A percentile compares a stretch with the other conserved stretches of the same genome.
Evolutionary conservation across 2,888 invertebrate species (phyloP).

Genomic region (Pyrrhosoma nymphula): DNA sequence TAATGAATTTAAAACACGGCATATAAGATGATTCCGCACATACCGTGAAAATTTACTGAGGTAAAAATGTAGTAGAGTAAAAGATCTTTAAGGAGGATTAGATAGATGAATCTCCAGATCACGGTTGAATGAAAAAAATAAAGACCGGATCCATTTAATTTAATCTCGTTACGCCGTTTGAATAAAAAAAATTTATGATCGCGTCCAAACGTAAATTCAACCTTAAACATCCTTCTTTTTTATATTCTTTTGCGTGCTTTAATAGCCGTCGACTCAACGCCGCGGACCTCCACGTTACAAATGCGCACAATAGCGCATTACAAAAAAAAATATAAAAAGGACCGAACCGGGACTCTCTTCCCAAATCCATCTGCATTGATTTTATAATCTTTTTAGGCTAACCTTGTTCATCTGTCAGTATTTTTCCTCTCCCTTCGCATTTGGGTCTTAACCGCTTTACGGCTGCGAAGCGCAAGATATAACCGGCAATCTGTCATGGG

Average conservation of each 20-base stretch:
- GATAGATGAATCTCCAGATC: not conserved
- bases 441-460: conserved; percentile 20
- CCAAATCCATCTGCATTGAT: conserved; percentile 23
- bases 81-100: not conserved
- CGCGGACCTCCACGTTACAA: conserved; percentile 19
- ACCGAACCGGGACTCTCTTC: not conserved
- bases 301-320: conserved; percentile 14
- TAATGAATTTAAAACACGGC: no score
- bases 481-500: conserved; percentile 4
- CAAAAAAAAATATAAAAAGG: not conserved
- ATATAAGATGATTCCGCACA: no score
- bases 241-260: not conserved
- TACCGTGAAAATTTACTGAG: not conserved
- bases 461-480: not conserved
- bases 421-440: not conserved
- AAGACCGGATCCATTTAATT: not conserved
- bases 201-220: conserved; percentile 17
- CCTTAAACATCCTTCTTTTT: not conserved
- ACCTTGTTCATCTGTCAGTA: not conserved
- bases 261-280: conserved; percentile 23
- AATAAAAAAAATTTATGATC: conserved; percentile 36
- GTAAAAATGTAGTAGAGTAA: not conserved
- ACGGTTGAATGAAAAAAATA: not conserved
- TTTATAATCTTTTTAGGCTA: conserved; percentile 4
- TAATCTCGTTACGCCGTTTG: not conserved